phyloP scores from a whole-genome alignment of 2,113 vertebrate species.

The Lampris incognitus region DNA sequence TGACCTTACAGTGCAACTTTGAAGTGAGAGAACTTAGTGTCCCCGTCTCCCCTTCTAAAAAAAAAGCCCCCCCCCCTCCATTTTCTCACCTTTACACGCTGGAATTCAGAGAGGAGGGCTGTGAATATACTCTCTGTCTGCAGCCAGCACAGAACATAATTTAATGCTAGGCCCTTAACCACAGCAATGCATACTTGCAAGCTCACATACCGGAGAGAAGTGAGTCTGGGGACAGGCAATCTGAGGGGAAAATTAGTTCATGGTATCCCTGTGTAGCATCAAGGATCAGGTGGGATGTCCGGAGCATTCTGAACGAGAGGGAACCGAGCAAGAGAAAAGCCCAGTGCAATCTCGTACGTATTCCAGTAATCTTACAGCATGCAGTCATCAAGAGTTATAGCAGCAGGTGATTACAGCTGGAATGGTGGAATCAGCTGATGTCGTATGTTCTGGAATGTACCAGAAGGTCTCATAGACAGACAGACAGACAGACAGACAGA shows the following conservation, averaged over 20 bases:
- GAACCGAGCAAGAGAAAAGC: neutral
- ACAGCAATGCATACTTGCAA: neutral
- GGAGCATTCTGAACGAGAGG: neutral
- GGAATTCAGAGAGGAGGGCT: slow-evolving; percentile 39
- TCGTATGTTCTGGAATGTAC: slow-evolving; percentile 31
- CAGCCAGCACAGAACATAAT: slow-evolving; percentile 16
- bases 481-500: slow-evolving; percentile 1
- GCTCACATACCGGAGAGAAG: neutral
- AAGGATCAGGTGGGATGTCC: neutral
- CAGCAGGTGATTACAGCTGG: slow-evolving; percentile 30
- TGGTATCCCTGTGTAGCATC: neutral
- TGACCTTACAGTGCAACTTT: slow-evolving; percentile 46
- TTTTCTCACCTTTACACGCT: slow-evolving; percentile 36
- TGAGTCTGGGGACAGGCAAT: neutral
- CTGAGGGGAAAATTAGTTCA: neutral
- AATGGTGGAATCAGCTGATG: slow-evolving; percentile 18
- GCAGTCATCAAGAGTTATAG: slow-evolving; percentile 10
- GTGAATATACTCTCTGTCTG: slow-evolving; percentile 28
- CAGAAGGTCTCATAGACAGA: slow-evolving; percentile 26
- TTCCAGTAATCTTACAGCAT: slow-evolving; percentile 10
- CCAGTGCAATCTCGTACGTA: neutral
- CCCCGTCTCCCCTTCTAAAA: slow-evolving; percentile 44
- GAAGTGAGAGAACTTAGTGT: slow-evolving; percentile 43
- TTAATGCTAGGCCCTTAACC: slow-evolving; percentile 4
- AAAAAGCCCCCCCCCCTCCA: slow-evolving; percentile 12